These are phyloP conservation scores for Coreius guichenoti DNA, from an alignment of 2,797 vertebrate genomes.

Conservation along the genomic window DNA sequence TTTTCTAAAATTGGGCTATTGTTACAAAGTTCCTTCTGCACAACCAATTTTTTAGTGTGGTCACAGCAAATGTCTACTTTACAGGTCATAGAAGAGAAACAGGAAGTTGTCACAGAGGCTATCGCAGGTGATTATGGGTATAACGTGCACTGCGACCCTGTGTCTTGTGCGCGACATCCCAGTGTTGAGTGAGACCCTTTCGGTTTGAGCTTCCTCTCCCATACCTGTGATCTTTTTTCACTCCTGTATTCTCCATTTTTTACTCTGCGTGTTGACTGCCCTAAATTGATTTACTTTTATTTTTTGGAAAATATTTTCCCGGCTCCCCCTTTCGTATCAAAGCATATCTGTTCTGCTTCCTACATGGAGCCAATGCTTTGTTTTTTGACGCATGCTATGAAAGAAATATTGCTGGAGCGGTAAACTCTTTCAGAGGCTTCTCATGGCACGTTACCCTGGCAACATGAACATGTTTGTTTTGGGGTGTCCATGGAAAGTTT, in stretches of 20 bases:
- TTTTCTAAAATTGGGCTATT: background rate
- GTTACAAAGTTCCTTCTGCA: conserved; percentile 4
- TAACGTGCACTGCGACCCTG: conserved; percentile 61
- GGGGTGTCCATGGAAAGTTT: conserved; percentile 32
- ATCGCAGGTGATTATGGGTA: conserved; percentile 78
- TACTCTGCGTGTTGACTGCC: conserved; percentile 47
- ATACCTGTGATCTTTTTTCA: conserved; percentile 42
- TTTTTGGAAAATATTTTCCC: conserved; percentile 2
- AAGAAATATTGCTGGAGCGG: conserved; percentile 47
- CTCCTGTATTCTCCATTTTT: conserved; percentile 41
- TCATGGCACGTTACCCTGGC: conserved; percentile 29
- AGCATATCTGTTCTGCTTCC: conserved; percentile 42
- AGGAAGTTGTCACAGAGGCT: conserved; percentile 73
- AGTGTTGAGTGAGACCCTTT: conserved; percentile 63
- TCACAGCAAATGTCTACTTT: conserved; percentile 73
- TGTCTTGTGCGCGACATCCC: conserved; percentile 56
- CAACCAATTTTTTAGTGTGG: conserved; percentile 13
- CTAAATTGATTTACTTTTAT: background rate
- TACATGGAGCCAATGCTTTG: conserved; percentile 37
- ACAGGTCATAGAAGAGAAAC: conserved; percentile 77
- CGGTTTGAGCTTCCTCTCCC: conserved; percentile 38
- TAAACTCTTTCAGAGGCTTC: conserved; percentile 30
- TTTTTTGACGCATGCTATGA: conserved; percentile 57
- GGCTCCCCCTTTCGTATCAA: conserved; percentile 20
- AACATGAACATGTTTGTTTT: conserved; percentile 19